Evolutionary conservation across 2,888 invertebrate genomes (phyloP).

Genomic region (Drosophila siamana): DNA sequence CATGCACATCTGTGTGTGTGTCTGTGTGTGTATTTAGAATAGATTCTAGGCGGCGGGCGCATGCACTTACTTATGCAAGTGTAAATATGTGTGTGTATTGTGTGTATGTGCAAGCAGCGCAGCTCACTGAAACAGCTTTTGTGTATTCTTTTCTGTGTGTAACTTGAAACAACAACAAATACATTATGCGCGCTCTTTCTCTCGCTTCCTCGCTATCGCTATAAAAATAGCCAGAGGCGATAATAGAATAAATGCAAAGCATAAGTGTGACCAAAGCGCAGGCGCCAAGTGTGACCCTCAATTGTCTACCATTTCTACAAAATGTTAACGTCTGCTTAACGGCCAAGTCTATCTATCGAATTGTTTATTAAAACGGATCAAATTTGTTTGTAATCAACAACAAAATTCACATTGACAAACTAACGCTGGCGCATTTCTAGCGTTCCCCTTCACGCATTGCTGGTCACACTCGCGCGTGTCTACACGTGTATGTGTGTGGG

Average conservation of each 20-base stretch:
- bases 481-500: background rate
- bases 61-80: constrained; percentile 49
- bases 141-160: background rate
- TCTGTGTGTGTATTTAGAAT: constrained; percentile 28
- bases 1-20: background rate
- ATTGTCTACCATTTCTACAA: background rate
- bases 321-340: constrained; percentile 3
- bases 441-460: constrained; percentile 35
- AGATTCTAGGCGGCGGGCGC: constrained; percentile 56
- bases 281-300: constrained; percentile 50
- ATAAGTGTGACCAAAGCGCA: constrained; percentile 51
- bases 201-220: constrained; percentile 5
- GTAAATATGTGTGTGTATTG: background rate
- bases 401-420: constrained; percentile 7
- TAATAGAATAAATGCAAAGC: constrained; percentile 1
- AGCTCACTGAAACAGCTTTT: constrained; percentile 20
- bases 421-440: constrained; percentile 45
- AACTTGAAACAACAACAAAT: background rate
- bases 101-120: constrained; percentile 12
- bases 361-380: background rate
- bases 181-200: background rate
- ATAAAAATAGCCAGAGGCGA: constrained; percentile 27
- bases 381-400: background rate
- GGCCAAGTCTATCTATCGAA: constrained; percentile 4
- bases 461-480: constrained; percentile 13